Conservation (phyloP, 1,140 invertebrate species). For the Drosophila suzukii region DNA sequence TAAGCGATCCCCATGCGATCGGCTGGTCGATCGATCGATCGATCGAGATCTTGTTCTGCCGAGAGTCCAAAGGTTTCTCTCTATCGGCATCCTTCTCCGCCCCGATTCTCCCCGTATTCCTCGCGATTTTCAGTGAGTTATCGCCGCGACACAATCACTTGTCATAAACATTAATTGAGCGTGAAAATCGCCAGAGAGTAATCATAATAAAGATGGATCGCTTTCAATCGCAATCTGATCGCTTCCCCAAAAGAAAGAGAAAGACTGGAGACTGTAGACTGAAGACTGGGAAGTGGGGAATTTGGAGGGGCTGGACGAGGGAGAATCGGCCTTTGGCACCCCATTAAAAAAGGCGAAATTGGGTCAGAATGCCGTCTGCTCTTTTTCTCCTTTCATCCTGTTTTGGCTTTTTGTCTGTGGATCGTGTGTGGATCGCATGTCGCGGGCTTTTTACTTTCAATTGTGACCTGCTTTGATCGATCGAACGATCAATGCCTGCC, state of each 20-base stretch:
- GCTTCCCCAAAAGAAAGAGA: conserved; percentile 44
- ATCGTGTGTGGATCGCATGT: conserved; percentile 51
- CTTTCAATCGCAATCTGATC: conserved; percentile 54
- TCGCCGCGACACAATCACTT: conserved; percentile 77
- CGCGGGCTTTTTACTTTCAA: conserved; percentile 75
- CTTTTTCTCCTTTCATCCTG: conserved; percentile 59
- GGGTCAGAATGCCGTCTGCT: conserved; percentile 59
- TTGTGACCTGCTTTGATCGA: conserved; percentile 77
- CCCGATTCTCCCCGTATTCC: neutral
- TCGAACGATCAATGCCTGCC: conserved; percentile 58
- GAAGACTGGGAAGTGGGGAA: neutral
- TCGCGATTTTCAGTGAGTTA: conserved; percentile 56
- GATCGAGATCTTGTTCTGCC: conserved; percentile 43
- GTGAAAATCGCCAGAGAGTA: conserved; percentile 62
- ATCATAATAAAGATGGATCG: conserved; percentile 79
- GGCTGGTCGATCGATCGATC: conserved; percentile 18
- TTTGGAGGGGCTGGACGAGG: neutral
- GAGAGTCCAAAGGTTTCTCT: conserved; percentile 44
- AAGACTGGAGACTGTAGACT: conserved; percentile 27
- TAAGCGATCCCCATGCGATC: conserved; percentile 39
- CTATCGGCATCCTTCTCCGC: neutral
- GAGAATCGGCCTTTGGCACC: conserved; percentile 74
- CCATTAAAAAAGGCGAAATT: conserved; percentile 77
- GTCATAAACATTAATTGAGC: conserved; percentile 80
- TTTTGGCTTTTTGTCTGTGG: conserved; percentile 36